phyloP scores from a whole-genome alignment of 2,797 vertebrate genomes.

The Lophotriccus pileatus region DNA sequence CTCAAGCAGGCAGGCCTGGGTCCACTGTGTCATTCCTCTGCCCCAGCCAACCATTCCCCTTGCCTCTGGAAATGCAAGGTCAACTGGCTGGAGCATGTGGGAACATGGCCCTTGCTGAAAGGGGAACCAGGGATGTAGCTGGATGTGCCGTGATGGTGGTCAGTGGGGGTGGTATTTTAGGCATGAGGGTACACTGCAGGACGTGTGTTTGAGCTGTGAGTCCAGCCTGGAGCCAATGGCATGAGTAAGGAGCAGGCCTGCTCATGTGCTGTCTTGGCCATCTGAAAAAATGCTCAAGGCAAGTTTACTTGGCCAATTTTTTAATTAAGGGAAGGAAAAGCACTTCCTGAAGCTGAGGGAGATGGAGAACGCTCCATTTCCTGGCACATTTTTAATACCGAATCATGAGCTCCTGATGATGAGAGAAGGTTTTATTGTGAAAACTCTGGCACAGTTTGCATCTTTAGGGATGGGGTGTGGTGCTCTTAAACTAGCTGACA shows the following conservation, averaged over 20 bases:
- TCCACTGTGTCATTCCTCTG: not conserved
- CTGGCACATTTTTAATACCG: not conserved
- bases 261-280: not conserved
- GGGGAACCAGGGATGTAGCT: not conserved
- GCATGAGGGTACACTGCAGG: rapidly evolving
- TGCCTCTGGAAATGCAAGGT: not conserved
- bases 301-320: not conserved
- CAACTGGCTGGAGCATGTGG: not conserved
- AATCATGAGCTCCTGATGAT: not conserved
- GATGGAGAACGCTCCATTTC: not conserved
- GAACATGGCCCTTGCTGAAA: not conserved
- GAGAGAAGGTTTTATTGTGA: not conserved
- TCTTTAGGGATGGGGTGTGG: not conserved
- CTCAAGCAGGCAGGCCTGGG: not conserved
- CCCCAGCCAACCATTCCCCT: not conserved
- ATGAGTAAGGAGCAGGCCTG: not conserved
- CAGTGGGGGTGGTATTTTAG: not conserved
- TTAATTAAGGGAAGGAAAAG: not conserved
- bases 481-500: not conserved
- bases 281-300: not conserved
- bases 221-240: not conserved
- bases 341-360: not conserved
- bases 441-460: not conserved
- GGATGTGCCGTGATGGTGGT: not conserved
- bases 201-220: rapidly evolving